These are phyloP conservation scores for Ophion slaviceki DNA, from an alignment of 2,888 invertebrate species.

Conservation along the genomic window DNA sequence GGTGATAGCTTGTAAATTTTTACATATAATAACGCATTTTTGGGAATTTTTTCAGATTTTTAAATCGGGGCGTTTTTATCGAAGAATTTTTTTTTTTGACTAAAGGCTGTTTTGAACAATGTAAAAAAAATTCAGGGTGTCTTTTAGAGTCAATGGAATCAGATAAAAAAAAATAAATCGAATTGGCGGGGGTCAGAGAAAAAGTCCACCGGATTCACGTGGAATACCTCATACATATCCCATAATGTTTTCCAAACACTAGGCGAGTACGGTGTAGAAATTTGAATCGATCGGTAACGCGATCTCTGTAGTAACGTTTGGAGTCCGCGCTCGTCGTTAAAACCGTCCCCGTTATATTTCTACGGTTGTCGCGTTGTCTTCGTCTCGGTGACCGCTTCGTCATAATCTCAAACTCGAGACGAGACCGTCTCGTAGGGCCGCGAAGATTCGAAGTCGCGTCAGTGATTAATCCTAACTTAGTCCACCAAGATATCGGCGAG, in stretches of 20 bases:
- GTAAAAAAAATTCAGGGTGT: too few relatives aligned
- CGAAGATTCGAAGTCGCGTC: constrained; percentile 18
- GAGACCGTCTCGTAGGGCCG: constrained; percentile 7
- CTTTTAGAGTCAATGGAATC: too few relatives aligned
- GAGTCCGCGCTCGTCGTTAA: neutral
- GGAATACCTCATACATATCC: neutral
- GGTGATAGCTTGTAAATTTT: too few relatives aligned
- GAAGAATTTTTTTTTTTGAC: too few relatives aligned
- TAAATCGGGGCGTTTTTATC: too few relatives aligned
- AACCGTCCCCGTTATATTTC: neutral
- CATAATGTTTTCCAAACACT: constrained; percentile 38
- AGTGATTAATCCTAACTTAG: constrained; percentile 37
- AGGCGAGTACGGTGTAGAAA: constrained; percentile 12
- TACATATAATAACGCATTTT: too few relatives aligned
- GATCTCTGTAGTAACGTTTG: constrained; percentile 26
- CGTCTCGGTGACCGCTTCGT: constrained; percentile 28
- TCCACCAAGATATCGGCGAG: neutral
- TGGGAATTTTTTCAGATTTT: too few relatives aligned
- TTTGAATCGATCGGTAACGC: constrained; percentile 34
- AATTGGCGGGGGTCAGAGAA: too few relatives aligned
- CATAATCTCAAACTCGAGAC: constrained; percentile 11
- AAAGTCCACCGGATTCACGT: too few relatives aligned
- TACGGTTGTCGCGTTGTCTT: constrained; percentile 32
- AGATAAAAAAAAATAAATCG: too few relatives aligned
- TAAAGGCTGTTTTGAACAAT: too few relatives aligned